Percentiles rank a stretch among this genome's conserved stretches.
Conservation (phyloP, 2,888 invertebrate genomes). For the Drosophila niveifrons region DNA sequence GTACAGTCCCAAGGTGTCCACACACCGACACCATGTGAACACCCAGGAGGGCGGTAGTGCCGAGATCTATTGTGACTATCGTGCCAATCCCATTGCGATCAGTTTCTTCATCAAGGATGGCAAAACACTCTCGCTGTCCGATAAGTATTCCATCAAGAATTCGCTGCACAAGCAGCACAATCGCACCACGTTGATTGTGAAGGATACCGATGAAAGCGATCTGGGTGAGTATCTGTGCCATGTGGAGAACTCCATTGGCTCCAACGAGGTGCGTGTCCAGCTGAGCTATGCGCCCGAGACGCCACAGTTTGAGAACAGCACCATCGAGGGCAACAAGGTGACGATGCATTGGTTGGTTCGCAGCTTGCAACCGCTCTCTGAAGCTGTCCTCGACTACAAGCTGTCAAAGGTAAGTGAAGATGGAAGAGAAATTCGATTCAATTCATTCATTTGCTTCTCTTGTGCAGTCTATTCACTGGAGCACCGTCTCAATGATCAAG, state of each 20-base stretch:
- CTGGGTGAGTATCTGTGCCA: constrained; percentile 92
- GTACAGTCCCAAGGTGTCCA: constrained; percentile 81
- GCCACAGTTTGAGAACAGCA: constrained; percentile 80
- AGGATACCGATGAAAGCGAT: constrained; percentile 88
- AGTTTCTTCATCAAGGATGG: constrained; percentile 79
- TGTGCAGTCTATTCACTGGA: constrained; percentile 80
- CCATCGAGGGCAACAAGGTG: constrained; percentile 75
- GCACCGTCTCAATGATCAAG: constrained; percentile 77
- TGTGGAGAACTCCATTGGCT: constrained; percentile 85
- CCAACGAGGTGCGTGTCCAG: constrained; percentile 73
- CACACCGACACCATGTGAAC: constrained; percentile 83
- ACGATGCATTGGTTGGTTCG: constrained; percentile 83
- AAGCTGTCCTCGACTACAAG: constrained; percentile 83
- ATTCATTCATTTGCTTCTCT: neutral
- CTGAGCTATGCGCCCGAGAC: constrained; percentile 83
- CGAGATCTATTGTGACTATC: constrained; percentile 83
- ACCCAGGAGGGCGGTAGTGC: constrained; percentile 73
- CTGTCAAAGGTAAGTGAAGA: constrained; percentile 75
- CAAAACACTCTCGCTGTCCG: constrained; percentile 68
- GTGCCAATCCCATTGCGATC: constrained; percentile 79
- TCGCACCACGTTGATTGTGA: constrained; percentile 88
- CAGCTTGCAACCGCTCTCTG: constrained; percentile 82
- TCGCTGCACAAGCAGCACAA: constrained; percentile 82
- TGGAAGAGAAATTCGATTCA: neutral
- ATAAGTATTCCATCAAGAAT: constrained; percentile 85